These are phyloP conservation scores for Carassius auratus DNA, from an alignment of 2,113 vertebrate genomes.

Conservation along the genomic window DNA sequence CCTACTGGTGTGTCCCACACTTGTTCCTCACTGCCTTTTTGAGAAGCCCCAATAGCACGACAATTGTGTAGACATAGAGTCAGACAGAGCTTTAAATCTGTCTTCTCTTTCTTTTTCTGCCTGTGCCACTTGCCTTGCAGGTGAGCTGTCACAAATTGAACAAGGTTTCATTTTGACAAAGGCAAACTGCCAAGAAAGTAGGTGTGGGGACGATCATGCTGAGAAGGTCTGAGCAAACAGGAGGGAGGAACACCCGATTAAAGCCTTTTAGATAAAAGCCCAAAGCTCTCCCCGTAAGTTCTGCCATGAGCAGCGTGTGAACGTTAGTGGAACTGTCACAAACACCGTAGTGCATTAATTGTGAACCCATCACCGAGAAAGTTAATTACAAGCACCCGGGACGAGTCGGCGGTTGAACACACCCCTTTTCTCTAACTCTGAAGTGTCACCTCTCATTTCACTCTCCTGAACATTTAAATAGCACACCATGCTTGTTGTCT, in stretches of 20 bases:
- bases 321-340: constrained; percentile 61
- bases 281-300: constrained; percentile 20
- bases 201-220: constrained; percentile 38
- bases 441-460: constrained; percentile 74
- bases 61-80: too few species aligned
- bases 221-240: constrained; percentile 54
- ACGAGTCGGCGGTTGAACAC: constrained; percentile 58
- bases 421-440: constrained; percentile 58
- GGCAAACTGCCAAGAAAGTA: constrained; percentile 50
- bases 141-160: constrained; percentile 30
- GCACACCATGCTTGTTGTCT: constrained; percentile 69
- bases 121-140: constrained; percentile 23
- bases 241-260: constrained; percentile 54
- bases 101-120: too few species aligned
- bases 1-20: constrained; percentile 6
- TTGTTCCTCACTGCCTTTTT: constrained; percentile 45
- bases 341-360: constrained; percentile 65
- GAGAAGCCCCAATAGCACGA: background rate
- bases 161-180: constrained; percentile 51
- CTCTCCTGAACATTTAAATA: constrained; percentile 73
- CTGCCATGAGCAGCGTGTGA: constrained; percentile 39
- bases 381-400: constrained; percentile 67
- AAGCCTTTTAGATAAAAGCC: constrained; percentile 56
- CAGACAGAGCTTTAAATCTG: too few species aligned
- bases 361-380: constrained; percentile 54